Evolutionary conservation across 2,797 vertebrate species (phyloP), one percentile per base, ranked within the genome.

Genomic region (Crenichthys baileyi): DNA sequence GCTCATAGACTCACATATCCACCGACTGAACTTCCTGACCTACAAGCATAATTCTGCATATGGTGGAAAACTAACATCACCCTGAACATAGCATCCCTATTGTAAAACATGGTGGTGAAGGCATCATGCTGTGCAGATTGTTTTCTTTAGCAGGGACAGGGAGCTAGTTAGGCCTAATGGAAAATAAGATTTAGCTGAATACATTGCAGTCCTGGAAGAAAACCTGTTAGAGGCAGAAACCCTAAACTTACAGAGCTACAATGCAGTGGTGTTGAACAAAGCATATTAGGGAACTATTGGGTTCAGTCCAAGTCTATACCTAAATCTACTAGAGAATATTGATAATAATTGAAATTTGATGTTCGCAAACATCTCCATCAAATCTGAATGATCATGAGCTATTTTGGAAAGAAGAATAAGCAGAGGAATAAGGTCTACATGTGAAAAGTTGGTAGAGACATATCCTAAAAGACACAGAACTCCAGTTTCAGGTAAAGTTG

Each of bases 121-220:
- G 53, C 53, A 55, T 55, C 53, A 24, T 55, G 20, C 53, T 24
- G 53, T 24, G 22, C 6, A 22, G 53, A 24, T 55, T 22, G 1
- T 24, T 55, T 22, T 55, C 53, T 55, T 55, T 24, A 55, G 53
- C 20, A 24, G 53, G 20, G 7, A 9, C 6, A 2, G 7, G 53
- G 53, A 55, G 53, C 53, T 24, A 22, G 53, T 55, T 6, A 24
- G 53, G 24, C 20, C 53, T 22, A 7, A 55, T 55, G 53, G 22
- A 55, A 22, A 55, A 55, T 9, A 2, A 15, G 53, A 22, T 24
- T 6, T 7, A 55, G 53, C 53, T 55, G 53, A 55, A 55, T 55
- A 55, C 53, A 55, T 26, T 58, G n/a, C n/a, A n/a, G n/a, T n/a
- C n/a, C 60, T 61, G 60, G 60, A 31, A 61, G 60, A 61, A 61